Evolutionary conservation across 92 coral and sea anemone species (phyloP).

Genomic region (Ricordea florida): DNA sequence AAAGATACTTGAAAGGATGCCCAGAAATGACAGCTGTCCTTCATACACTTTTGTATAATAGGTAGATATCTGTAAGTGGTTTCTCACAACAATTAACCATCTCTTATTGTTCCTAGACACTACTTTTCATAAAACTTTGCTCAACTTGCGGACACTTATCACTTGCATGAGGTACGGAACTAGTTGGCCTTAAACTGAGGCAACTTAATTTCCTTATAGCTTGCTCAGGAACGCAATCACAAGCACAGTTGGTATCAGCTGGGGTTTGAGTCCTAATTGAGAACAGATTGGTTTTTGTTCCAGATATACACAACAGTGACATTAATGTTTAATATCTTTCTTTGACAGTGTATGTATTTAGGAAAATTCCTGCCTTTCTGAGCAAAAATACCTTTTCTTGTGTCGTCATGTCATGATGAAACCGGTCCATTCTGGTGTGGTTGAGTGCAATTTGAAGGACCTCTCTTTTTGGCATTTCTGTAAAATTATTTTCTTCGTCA

Average conservation of each 20-base stretch:
- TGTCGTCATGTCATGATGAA: conserved; percentile 5
- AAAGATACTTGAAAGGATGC: no score
- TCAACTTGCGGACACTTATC: no score
- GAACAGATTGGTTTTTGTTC: no score
- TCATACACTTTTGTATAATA: no score
- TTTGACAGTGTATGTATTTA: neutral
- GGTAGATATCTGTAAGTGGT: no score
- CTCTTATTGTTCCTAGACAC: no score
- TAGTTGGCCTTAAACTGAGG: neutral
- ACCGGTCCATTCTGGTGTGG: conserved; percentile 30
- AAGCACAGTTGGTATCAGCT: neutral
- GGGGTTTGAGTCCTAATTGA: no score
- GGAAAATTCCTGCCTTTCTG: neutral
- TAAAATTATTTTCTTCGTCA: neutral
- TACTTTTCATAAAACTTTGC: no score
- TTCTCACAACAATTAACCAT: no score
- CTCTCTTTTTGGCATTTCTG: conserved; percentile 28
- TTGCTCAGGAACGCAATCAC: neutral
- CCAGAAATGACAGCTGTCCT: no score
- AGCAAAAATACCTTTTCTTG: conserved; percentile 32
- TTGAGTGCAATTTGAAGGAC: conserved; percentile 8
- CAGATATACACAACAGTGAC: no score
- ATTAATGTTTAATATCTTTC: neutral
- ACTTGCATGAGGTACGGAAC: neutral
- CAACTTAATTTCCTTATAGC: neutral